Base-by-base conservation (phyloP, 2,113 vertebrate genomes). In the Rhinopithecus roxellana region DNA sequence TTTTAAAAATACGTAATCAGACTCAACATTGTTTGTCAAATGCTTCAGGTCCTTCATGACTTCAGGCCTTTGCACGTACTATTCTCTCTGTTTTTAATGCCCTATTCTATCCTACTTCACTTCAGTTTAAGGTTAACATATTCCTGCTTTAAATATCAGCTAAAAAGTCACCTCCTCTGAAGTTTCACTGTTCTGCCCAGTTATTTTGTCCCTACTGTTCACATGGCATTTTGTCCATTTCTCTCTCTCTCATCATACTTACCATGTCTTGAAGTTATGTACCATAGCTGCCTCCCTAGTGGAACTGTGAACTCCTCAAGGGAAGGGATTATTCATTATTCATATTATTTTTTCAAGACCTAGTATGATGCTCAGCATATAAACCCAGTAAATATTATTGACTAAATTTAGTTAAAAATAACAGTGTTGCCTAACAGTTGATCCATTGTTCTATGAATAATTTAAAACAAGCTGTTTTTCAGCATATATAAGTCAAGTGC, bases 381-480 rank as follows among this genome's bases (percentile, higher is more conserved):
- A 87, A 22, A 43, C 81, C 55, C 70, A 87, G 32, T 89, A 93
- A 96, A 70, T 78, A 85, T 85, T 72, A 93, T 45, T 86, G 57
- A 89, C 74, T 74, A 83, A 80, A 83, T 95, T 83, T 64, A 75
- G 40, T 90, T 95, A 70, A 96, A 96, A 91, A 85, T 74, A 72
- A 55, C 48, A 43, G 6, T 38, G 50, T 32, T 89, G 27, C 55
- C 70, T 93, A 78, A 38, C 4, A 84, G 22, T 25, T 78, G 52
- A 59, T 92, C 8, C 35, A 40, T 74, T 97, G 12, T 97, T 85
- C 75, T 61, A 27, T 18, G 48, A 86, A 6, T 55, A 85, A 10
- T 92, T 96, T 38, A 69, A 95, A 78, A 55, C 13, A 89, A 85
- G 35, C 14, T 67, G 20, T 43, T 93, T 94, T 79, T 94, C 27